Evolutionary conservation across 35 echinoderm and acorn worm species (phyloP), one percentile per base, ranked within the genome.

Genomic region (Anneissia japonica): DNA sequence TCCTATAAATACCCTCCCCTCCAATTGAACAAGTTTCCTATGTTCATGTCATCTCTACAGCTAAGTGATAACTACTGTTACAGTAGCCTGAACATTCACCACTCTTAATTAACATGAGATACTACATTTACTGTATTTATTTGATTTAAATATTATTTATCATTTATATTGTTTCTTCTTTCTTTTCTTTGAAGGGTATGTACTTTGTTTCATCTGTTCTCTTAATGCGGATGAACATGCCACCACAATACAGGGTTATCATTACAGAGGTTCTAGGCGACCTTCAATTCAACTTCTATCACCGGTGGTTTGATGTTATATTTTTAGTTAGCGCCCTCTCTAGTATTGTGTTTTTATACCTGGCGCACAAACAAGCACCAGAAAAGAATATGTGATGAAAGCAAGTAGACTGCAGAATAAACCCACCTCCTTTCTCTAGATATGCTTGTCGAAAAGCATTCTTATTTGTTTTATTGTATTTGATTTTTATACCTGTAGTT

Each of bases 211-310:
- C 94, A 10, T 92, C 82, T 21, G 94, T 97, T 3, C 92, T 99
- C 16, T 84, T 99, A 31, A 99, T 99, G 91, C 89, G 96, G 36
- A 99, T 99, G 96, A 99, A 99, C 79, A 89, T 99, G 31, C 96
- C 96, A 0, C 89, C 87, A 1, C 81, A 94, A 45, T 99, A 99
- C 72, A 89, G 96, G 10, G 89, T 87, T 37, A 98, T 98, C 77
- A 98, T 98, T 85, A 98, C 95, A 0, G 84, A 98, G 84, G 95
- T 98, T 3, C 89, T 98, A 13, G 95, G 95, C 0, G 95, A 98
- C 82, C 92, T 98, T 0, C 95, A 98, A 46, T 98, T 98, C 76
- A 98, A 98, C 76, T 98, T 98, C 92, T 98, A 98, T 84, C 95
- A 98, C 79, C 91, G 95, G 17, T 98, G 95, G 95, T 98, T 98